Conservation (phyloP, 2,113 vertebrate genomes). For the Chamaea fasciata region DNA sequence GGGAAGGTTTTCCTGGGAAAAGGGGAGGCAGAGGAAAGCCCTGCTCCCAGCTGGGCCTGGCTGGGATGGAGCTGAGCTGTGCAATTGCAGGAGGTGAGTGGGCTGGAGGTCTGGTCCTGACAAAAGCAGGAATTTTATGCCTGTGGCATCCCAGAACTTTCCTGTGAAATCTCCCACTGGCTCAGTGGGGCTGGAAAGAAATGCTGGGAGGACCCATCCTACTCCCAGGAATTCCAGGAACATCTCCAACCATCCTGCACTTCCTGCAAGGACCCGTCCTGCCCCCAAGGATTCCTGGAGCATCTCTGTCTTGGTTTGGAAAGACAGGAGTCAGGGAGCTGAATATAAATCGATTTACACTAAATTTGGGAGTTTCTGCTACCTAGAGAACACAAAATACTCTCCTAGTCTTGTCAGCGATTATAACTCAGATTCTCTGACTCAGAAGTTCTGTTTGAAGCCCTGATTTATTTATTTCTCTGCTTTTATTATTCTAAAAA, state of each 20-base stretch:
- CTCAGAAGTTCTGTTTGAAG: neutral
- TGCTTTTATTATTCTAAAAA: neutral
- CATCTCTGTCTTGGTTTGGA: neutral
- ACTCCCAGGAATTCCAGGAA: neutral
- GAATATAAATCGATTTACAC: neutral
- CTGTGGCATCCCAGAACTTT: neutral
- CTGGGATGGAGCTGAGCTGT: neutral
- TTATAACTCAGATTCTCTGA: neutral
- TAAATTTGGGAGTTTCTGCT: neutral
- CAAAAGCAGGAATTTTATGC: fast-evolving
- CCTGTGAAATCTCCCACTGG: neutral
- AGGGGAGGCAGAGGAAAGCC: neutral
- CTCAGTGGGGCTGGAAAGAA: neutral
- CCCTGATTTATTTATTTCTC: neutral
- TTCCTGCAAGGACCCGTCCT: neutral
- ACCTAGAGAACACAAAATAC: neutral
- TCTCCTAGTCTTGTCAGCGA: neutral
- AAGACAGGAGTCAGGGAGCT: neutral
- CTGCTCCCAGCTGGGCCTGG: neutral
- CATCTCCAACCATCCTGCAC: neutral
- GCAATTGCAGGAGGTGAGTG: neutral
- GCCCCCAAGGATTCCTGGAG: neutral
- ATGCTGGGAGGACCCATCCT: fast-evolving
- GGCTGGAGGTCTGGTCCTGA: neutral
- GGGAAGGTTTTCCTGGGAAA: neutral